These are phyloP conservation scores for Pycnonotus jocosus DNA, from an alignment of 2,113 vertebrate genomes.

Conservation along the genomic window DNA sequence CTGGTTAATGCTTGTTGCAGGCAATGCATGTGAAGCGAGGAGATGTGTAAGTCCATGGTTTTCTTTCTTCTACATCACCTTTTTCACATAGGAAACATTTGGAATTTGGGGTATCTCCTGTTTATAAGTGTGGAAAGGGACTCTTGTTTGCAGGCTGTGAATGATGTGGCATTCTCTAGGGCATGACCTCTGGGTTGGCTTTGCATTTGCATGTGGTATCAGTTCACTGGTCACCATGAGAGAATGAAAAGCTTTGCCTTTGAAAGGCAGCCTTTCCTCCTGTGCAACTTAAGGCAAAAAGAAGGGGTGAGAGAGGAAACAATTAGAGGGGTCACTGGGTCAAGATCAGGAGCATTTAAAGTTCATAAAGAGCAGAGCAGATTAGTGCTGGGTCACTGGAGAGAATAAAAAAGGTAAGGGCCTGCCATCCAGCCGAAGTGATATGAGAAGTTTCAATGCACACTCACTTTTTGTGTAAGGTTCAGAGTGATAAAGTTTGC, in stretches of 20 bases:
- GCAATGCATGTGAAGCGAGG: background rate
- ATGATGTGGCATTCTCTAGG: background rate
- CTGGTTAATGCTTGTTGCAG: background rate
- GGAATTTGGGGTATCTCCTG: background rate
- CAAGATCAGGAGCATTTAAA: constrained; percentile 25
- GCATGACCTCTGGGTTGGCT: background rate
- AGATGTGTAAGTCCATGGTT: background rate
- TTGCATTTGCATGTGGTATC: background rate
- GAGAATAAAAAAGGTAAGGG: background rate
- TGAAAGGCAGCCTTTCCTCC: background rate
- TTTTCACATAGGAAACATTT: background rate
- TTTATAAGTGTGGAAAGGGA: background rate
- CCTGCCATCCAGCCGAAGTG: background rate
- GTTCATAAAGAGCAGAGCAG: constrained; percentile 30
- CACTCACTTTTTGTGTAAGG: background rate
- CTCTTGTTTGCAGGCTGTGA: background rate
- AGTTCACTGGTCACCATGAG: background rate
- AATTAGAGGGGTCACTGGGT: background rate
- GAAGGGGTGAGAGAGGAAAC: background rate
- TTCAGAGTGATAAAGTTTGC: background rate
- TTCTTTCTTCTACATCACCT: background rate
- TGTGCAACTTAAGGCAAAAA: background rate
- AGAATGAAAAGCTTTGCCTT: background rate
- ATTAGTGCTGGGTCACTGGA: constrained; percentile 26
- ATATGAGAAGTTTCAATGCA: background rate